Evolutionary conservation across 2,113 vertebrate genomes (phyloP).

Genomic region (Clarias macrocephalus): DNA sequence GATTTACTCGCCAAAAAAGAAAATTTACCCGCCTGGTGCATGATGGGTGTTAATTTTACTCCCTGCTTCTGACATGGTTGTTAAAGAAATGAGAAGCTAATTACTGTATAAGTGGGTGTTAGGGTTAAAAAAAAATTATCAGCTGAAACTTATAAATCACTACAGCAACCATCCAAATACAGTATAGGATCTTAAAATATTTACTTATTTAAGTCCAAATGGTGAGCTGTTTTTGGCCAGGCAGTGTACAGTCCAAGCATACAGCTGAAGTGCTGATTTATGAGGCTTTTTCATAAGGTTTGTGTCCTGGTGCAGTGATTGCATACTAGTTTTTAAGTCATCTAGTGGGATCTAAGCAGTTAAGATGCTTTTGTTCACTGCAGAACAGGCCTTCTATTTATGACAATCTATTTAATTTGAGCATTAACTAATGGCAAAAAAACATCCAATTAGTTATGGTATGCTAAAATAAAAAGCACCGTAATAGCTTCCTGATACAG

Average conservation of each 20-base stretch:
- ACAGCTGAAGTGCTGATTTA: not conserved
- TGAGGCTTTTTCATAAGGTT: not conserved
- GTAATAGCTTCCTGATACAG: not conserved
- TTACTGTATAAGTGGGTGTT: no score
- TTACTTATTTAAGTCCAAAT: no score
- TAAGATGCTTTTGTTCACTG: not conserved
- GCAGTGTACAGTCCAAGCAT: not conserved
- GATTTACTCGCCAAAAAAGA: no score
- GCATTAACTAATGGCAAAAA: not conserved
- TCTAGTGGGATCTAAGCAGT: not conserved
- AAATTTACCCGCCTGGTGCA: no score
- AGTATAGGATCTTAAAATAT: no score
- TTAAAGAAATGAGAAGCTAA: no score
- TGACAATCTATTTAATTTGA: not conserved
- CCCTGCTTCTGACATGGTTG: no score
- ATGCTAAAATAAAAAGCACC: not conserved
- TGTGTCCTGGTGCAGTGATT: not conserved
- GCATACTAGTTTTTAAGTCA: not conserved
- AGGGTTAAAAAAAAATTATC: no score
- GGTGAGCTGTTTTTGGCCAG: no score
- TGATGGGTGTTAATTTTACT: no score
- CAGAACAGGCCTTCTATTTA: not conserved
- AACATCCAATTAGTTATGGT: not conserved
- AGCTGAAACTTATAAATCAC: no score
- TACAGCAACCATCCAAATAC: no score